Conservation (phyloP, 2,888 invertebrate genomes). For the Geophilus truncorum region DNA sequence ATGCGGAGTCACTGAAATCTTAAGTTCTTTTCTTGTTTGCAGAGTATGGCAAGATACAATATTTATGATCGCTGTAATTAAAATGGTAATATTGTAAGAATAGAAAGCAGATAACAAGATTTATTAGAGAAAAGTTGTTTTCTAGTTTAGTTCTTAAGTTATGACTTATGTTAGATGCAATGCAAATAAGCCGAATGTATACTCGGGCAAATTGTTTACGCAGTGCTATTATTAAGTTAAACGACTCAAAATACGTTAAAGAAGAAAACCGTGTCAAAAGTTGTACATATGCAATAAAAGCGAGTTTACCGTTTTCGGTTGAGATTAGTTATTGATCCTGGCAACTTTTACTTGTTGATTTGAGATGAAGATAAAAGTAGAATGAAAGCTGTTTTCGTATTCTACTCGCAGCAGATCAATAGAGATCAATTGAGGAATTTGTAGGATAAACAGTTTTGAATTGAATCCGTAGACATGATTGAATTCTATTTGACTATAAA, state of each 20-base stretch:
- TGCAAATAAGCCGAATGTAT: too few relatives aligned
- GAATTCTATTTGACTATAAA: conserved; percentile 16
- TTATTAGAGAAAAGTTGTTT: too few relatives aligned
- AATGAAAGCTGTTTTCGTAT: conserved; percentile 1
- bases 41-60: too few relatives aligned
- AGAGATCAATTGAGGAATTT: conserved; percentile 10
- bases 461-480: conserved; percentile 12
- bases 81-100: too few relatives aligned
- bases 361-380: neutral
- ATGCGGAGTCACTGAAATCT: neutral
- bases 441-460: conserved; percentile 14
- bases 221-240: too few relatives aligned
- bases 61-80: too few relatives aligned
- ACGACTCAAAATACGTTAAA: too few relatives aligned
- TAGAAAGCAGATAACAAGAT: too few relatives aligned
- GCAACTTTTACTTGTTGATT: conserved; percentile 3
- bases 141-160: too few relatives aligned
- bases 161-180: too few relatives aligned
- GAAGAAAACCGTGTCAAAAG: too few relatives aligned
- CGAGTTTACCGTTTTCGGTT: neutral
- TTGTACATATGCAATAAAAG: neutral
- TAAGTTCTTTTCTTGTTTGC: neutral
- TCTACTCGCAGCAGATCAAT: neutral
- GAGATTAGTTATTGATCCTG: neutral
- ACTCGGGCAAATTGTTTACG: too few relatives aligned